Evolutionary conservation across 2,113 vertebrate species (phyloP).

Genomic region (Tringa solitaria): DNA sequence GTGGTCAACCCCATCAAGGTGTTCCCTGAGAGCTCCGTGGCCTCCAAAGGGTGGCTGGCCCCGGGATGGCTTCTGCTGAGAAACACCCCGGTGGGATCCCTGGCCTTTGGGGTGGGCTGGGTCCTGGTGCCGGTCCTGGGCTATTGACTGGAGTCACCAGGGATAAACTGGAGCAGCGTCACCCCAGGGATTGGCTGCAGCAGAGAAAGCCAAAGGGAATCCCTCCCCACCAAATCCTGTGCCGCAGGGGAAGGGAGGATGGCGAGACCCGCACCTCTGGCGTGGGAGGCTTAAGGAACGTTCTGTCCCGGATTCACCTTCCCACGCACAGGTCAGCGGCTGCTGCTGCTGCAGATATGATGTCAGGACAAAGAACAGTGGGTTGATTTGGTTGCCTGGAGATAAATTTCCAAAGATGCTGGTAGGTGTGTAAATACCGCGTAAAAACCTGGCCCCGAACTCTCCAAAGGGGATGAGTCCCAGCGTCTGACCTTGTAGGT

Average conservation of each 20-base stretch:
- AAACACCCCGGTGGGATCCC: fast-evolving
- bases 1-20: not conserved
- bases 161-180: not conserved
- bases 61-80: fast-evolving
- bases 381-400: not conserved
- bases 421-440: not conserved
- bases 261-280: not conserved
- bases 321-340: fast-evolving
- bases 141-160: not conserved
- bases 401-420: not conserved
- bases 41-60: not conserved
- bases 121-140: not conserved
- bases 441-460: not conserved
- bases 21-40: fast-evolving
- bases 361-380: not conserved
- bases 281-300: not conserved
- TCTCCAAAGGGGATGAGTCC: not conserved
- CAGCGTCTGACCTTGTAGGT: not conserved
- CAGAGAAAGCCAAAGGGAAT: not conserved
- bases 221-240: not conserved
- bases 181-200: not conserved
- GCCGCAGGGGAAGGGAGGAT: not conserved
- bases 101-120: too few relatives aligned
- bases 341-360: not conserved
- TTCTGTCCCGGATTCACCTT: not conserved